phyloP scores from a whole-genome alignment of 1,140 invertebrate species.

The Microplitis demolitor region DNA sequence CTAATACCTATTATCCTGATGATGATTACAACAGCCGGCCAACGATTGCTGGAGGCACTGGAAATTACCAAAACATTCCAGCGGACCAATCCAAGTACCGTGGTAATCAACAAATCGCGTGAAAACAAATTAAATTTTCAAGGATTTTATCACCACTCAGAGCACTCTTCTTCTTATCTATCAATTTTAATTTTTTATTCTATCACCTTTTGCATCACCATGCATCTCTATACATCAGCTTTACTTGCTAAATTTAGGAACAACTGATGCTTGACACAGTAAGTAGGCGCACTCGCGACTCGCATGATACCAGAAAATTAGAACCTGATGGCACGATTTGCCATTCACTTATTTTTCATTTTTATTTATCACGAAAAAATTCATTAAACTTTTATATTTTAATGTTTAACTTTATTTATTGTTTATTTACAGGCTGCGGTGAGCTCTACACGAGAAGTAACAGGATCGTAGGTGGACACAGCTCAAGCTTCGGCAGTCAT shows the following conservation, averaged over 20 bases:
- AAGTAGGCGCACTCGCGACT: too few species aligned
- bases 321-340: too few species aligned
- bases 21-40: conserved; percentile 36
- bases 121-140: conserved; percentile 4
- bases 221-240: not conserved
- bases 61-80: conserved; percentile 41
- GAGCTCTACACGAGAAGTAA: conserved; percentile 85
- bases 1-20: conserved; percentile 39
- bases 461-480: conserved; percentile 90
- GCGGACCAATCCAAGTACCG: conserved; percentile 53
- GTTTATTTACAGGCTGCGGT: conserved; percentile 75
- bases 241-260: not conserved
- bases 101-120: conserved; percentile 48
- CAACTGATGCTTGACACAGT: too few species aligned
- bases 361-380: too few species aligned
- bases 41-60: conserved; percentile 37
- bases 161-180: conserved; percentile 4
- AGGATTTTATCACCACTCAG: conserved; percentile 19
- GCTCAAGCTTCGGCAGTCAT: conserved; percentile 86
- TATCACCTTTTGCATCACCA: not conserved
- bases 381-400: too few species aligned
- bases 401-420: too few species aligned
- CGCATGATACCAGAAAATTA: too few species aligned
- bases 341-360: too few species aligned
- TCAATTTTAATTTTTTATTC: not conserved